Base-by-base conservation (phyloP, 2,888 invertebrate species). In the Elegia similella region DNA sequence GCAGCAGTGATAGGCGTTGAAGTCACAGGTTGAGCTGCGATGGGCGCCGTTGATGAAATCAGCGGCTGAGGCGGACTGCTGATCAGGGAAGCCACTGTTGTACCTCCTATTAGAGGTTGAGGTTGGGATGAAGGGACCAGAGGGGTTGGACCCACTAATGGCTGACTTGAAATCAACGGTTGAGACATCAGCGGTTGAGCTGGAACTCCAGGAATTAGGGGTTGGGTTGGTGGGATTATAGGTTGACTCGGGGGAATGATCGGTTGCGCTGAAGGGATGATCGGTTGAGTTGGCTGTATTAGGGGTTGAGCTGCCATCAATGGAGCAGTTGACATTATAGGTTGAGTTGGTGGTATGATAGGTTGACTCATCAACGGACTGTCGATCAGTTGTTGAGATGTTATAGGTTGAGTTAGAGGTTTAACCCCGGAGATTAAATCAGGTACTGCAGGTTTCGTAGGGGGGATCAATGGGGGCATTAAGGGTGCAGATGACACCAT, bases 341-440 rank as follows among this genome's bases (percentile, higher is more conserved):
- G 84, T 80, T 76, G 85, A 38, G 72, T 70, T 55, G 62, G 46
- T 1, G 44, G 46, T 12, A 46, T n/a, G 12, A 46, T 46, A 2
- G 46, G 46, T n/a, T 46, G 46, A 46, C 8, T 46, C 30, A 69
- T 60, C 42, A 78, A 29, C 0, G 78, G 70, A 0, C 65, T 56
- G 6, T 68, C 70, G 5, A 76, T 62, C 43, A 75, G 54, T 23
- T 64, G 67, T 56, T 63, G 70, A 10, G 60, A 38, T n/a, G 38
- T 38, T 38, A 38, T 42, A 0, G 54, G 50, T 17, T 42, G 52
- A 8, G 59, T 64, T 2, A 58, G 13, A 42, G 76, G 82, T 66
- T 87, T 86, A 0, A 86, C 84, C 0, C 82, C 86, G 0, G 91
- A 85, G 42, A 88, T 88, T 2, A 88, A 63, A 66, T 90, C 88